Conservation (phyloP, 1,140 invertebrate genomes). For the Lutraria rhynchaena region DNA sequence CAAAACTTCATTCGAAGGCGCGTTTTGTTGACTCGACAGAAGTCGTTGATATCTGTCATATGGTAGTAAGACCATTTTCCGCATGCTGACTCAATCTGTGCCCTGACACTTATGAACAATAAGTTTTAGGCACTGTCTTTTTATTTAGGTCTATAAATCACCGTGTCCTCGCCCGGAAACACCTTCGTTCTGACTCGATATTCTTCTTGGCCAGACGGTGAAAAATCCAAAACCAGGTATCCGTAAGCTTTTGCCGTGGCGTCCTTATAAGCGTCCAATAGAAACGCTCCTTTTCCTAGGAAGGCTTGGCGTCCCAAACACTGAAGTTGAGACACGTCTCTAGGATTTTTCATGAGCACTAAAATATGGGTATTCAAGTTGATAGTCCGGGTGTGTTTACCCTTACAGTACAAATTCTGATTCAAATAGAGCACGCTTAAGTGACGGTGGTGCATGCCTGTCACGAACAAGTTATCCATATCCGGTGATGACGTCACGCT, state of each 20-base stretch:
- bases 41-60: constrained; percentile 40
- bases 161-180: constrained; percentile 8
- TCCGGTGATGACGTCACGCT: constrained; percentile 16
- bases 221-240: constrained; percentile 45
- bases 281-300: constrained; percentile 6
- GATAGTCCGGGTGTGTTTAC: constrained; percentile 35
- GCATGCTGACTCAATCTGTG: constrained; percentile 19
- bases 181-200: constrained; percentile 20
- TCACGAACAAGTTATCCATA: constrained; percentile 44
- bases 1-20: background rate
- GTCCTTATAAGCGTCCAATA: constrained; percentile 54
- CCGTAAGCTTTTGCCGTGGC: constrained; percentile 26
- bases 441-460: constrained; percentile 43
- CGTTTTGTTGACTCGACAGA: background rate
- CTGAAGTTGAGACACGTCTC: constrained; percentile 47
- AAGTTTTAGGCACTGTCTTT: too few relatives aligned
- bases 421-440: constrained; percentile 36
- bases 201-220: background rate
- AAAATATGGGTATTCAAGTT: constrained; percentile 28
- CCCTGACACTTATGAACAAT: too few relatives aligned
- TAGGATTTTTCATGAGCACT: constrained; percentile 37
- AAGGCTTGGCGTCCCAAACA: constrained; percentile 40
- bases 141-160: constrained; percentile 10
- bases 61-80: constrained; percentile 39
- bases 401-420: constrained; percentile 50